These are phyloP conservation scores for Drosophila carrolli DNA, from an alignment of 1,140 invertebrate genomes.

Conservation along the genomic window DNA sequence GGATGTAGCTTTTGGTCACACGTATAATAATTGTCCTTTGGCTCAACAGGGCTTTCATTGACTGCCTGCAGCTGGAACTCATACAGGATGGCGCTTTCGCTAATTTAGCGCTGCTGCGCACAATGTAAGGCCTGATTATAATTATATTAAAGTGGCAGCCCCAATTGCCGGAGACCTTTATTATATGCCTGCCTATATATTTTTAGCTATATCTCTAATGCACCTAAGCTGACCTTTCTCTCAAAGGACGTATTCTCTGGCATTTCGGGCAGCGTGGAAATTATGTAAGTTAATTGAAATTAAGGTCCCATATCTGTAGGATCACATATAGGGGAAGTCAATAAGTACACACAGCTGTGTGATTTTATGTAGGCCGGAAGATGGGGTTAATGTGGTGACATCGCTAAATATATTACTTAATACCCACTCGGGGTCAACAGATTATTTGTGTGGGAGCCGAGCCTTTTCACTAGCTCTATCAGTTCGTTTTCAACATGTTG, in stretches of 20 bases:
- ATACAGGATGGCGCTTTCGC: slow-evolving; percentile 85
- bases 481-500: too few relatives aligned
- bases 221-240: slow-evolving; percentile 85
- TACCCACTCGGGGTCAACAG: not conserved
- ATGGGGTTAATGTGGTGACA: not conserved
- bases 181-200: not conserved
- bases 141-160: slow-evolving; percentile 3
- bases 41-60: slow-evolving; percentile 82
- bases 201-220: slow-evolving; percentile 86
- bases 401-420: slow-evolving; percentile 3
- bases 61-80: slow-evolving; percentile 83
- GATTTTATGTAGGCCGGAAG: not conserved
- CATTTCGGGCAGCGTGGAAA: slow-evolving; percentile 85
- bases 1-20: not conserved
- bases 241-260: slow-evolving; percentile 84
- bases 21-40: slow-evolving; percentile 3
- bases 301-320: not conserved
- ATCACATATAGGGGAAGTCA: not conserved
- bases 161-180: not conserved
- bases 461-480: too few relatives aligned
- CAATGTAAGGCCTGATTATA: slow-evolving; percentile 84
- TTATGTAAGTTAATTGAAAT: slow-evolving; percentile 79
- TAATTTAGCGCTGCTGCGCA: slow-evolving; percentile 84
- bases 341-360: slow-evolving; percentile 17
- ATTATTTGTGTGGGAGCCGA: not conserved